Evolutionary conservation across 2,113 vertebrate species (phyloP).

Genomic region (Spizaetus ornatus): DNA sequence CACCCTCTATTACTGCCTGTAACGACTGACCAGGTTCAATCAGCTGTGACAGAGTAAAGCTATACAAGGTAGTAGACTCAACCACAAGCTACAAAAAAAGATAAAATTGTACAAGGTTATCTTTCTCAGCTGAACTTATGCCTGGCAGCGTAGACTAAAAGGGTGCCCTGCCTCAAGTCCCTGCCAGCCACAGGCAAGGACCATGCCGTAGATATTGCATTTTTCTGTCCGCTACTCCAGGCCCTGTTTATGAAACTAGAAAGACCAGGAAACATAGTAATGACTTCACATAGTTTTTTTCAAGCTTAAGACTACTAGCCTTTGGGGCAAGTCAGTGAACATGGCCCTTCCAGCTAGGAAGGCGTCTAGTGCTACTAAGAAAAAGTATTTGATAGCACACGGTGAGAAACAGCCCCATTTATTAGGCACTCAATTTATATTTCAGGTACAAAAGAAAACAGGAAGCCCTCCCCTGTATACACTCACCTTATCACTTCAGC

Average conservation of each 20-base stretch:
- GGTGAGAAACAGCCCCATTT: background rate
- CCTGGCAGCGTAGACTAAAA: background rate
- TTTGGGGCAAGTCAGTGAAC: background rate
- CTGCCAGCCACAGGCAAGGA: background rate
- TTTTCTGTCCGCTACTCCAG: background rate
- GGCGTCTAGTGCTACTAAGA: background rate
- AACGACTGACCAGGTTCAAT: background rate
- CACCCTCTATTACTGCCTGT: background rate
- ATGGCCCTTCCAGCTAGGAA: background rate
- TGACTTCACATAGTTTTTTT: background rate
- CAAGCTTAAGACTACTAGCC: background rate
- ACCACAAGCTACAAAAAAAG: background rate
- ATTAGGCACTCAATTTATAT: background rate
- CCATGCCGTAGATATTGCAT: rapidly evolving
- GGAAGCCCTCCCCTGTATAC: background rate
- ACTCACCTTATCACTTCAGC: background rate
- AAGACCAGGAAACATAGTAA: background rate
- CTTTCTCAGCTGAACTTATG: background rate
- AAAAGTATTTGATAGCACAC: background rate
- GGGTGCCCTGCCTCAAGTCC: background rate
- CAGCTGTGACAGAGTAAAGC: background rate
- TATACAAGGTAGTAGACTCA: background rate
- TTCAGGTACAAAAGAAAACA: background rate
- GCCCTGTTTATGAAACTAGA: background rate
- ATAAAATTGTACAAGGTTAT: background rate